Base-by-base conservation (phyloP, 1,140 invertebrate genomes). In the Tetramorium parvispinum region DNA sequence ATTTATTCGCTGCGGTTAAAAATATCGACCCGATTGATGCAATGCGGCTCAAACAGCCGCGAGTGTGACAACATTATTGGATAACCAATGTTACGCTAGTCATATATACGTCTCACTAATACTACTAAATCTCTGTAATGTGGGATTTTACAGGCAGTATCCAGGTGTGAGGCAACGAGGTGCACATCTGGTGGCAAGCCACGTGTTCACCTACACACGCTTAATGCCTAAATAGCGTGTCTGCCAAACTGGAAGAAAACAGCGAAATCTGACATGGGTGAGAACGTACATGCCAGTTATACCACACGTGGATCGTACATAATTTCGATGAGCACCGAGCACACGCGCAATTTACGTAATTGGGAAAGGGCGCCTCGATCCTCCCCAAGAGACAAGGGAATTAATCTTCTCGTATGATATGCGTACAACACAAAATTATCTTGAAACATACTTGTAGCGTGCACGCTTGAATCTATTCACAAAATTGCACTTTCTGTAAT, bases 221-320 rank as follows among this genome's bases (percentile, higher is more conserved):
- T 88, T 88, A 88, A 88, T 87, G 87, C n/a, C 16, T 63, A 78
- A 86, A 86, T 88, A 32, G 87, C 87, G 87, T 88, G 87, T 53
- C 73, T 76, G 76, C 49, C 27, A 75, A 51, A 75, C 51, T 75
- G 78, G 66, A 87, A 75, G 78, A 88, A 87, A 87, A 83, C 55
- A 43, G 53, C 55, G 46, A 18, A 63, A 83, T 71, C 65, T 51
- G 65, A 68, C 79, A 46, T 37, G 68, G 40, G 51, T 73, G 63
- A 66, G 59, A 86, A 86, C 76, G 68, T 86, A 57, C 51, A 86
- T n/a, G 76, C 40, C 59, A 57, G 75, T 70, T 68, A 75, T 21
- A 68, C 7, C 55, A 53, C 32, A 57, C 37, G 53, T 32, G 46
- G 37, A 53, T 65, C 63, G 37, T 77, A 24, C 73, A 32, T 46